Base-by-base conservation (phyloP, 1,140 invertebrate genomes). In the Pseudomyrmex concolor region DNA sequence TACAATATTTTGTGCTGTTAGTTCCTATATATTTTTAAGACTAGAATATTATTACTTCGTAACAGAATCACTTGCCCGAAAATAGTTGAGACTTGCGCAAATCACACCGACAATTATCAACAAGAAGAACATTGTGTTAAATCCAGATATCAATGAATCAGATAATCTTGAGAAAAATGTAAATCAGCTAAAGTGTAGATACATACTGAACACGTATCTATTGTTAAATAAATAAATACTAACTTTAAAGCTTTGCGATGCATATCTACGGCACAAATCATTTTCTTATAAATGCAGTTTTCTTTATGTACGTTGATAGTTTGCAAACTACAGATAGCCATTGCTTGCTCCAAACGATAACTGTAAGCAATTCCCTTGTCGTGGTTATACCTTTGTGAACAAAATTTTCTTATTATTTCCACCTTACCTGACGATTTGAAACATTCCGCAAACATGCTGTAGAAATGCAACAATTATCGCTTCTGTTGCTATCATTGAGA, bases 241-340 rank as follows among this genome's bases (percentile, higher is more conserved):
- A 51, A 76, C 59, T 34, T 54, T 7, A 55, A 34, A 15, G 72
- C 72, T 34, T 64, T 34, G 0, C 72, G 45, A 64, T 76, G 72
- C 45, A 64, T 76, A 64, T 76, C n/a, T 0, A 76, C 60, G 1
- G 59, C 72, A 54, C 4, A 51, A 64, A 76, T 54, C 25, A 76
- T 17, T 54, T 8, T n/a, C 12, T 64, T 64, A 1, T 51, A 34
- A 51, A 54, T 34, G 7, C 13, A 64, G 19, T 34, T 51, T 12
- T 51, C 50, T 51, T 51, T 3, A 8, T 51, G 50, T 10, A 51
- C 0, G 10, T 1, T 34, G 8, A 51, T 51, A 51, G 3, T 8
- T 19, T 51, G 10, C 2, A 17, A 8, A 34, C 0, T 76, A 12
- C 43, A 1, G 22, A 76, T 0, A 15, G 8, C 0, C 12, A 64